Evolutionary conservation across 2,113 vertebrate species (phyloP).

Genomic region (Polypterus senegalus): DNA sequence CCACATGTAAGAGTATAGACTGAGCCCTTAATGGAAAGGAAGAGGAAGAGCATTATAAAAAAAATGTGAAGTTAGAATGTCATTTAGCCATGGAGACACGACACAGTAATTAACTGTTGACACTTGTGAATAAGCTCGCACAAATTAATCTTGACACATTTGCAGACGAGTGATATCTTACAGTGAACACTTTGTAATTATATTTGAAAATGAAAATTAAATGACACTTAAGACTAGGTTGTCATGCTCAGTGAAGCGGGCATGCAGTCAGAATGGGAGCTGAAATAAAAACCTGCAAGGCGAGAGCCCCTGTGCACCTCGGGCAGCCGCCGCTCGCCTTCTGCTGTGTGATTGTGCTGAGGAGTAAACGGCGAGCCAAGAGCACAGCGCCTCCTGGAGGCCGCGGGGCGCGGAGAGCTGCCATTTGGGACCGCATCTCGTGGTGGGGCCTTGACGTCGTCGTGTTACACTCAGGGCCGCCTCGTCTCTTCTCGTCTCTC

Average conservation of each 20-base stretch:
- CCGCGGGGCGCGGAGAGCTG: too few relatives aligned
- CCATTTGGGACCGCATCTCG: too few relatives aligned
- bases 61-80: slow-evolving; percentile 87
- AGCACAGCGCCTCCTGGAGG: too few relatives aligned
- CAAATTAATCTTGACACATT: slow-evolving; percentile 99
- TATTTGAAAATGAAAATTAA: slow-evolving; percentile 99
- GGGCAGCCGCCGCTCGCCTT: too few relatives aligned
- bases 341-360: too few relatives aligned
- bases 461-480: too few relatives aligned
- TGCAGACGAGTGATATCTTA: slow-evolving; percentile 98
- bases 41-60: slow-evolving; percentile 58
- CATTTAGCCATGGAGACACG: slow-evolving; percentile 96
- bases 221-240: slow-evolving; percentile 99
- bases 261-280: slow-evolving; percentile 62
- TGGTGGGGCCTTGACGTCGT: too few relatives aligned
- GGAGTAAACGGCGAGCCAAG: too few relatives aligned
- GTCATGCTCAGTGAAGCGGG: slow-evolving; percentile 94
- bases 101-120: slow-evolving; percentile 99
- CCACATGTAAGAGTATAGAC: slow-evolving; percentile 64
- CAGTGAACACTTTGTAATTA: slow-evolving; percentile 99
- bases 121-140: slow-evolving; percentile 98
- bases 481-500: too few relatives aligned
- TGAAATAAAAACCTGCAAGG: slow-evolving; percentile 61
- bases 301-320: slow-evolving; percentile 51
- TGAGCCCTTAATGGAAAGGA: slow-evolving; percentile 64